Evolutionary conservation across 2,797 vertebrate genomes (phyloP).

Genomic region (Scolopax bukidnonensis): DNA sequence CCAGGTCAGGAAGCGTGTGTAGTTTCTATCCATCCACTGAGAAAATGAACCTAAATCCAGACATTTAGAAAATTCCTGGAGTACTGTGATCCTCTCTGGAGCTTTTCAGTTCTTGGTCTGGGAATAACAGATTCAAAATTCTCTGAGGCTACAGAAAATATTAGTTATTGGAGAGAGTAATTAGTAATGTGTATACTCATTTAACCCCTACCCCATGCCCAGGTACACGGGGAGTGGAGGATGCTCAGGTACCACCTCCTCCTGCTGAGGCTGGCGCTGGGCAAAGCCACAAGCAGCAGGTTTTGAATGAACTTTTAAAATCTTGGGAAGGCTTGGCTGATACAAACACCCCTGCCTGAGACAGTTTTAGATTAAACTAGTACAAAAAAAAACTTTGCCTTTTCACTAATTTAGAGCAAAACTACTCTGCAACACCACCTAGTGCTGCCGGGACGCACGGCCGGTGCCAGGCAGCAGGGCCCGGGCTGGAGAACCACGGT

Average conservation of each 20-base stretch:
- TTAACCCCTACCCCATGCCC: fast-evolving
- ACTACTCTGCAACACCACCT: conserved; percentile 30
- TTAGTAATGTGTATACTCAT: fast-evolving
- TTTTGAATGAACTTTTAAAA: no score
- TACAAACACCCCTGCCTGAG: not conserved
- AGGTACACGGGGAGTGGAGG: fast-evolving
- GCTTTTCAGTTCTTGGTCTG: not conserved
- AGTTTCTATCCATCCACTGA: not conserved
- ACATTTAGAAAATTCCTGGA: not conserved
- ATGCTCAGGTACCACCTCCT: not conserved
- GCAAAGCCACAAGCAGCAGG: fast-evolving
- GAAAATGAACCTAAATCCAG: not conserved
- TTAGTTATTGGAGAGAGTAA: not conserved
- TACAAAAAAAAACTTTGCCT: not conserved
- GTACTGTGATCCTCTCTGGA: not conserved
- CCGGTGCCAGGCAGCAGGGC: fast-evolving
- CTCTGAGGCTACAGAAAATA: not conserved
- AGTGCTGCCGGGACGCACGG: not conserved
- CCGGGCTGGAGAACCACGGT: fast-evolving
- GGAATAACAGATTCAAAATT: not conserved
- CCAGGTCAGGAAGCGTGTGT: not conserved
- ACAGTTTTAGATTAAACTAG: not conserved
- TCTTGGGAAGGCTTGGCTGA: not conserved
- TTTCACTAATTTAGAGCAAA: not conserved
- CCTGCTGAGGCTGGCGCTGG: fast-evolving